These are phyloP conservation scores for Festucalex cinctus DNA, from an alignment of 2,113 vertebrate species.

Conservation along the genomic window DNA sequence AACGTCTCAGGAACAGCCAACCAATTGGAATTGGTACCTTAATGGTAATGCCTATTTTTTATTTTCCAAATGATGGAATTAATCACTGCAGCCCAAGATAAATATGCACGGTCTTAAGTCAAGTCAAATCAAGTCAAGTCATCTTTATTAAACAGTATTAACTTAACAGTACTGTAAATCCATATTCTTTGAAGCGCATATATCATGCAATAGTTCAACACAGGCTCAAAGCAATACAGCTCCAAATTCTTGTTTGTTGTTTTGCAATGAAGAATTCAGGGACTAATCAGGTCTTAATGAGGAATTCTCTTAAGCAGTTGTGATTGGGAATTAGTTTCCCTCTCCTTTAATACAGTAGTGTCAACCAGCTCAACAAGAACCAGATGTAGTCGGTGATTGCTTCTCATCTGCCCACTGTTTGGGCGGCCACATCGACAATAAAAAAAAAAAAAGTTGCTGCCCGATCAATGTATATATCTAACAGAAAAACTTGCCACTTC, in stretches of 20 bases:
- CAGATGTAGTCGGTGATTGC: slow-evolving; percentile 64
- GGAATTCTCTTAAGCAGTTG: slow-evolving; percentile 43
- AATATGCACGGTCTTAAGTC: too few relatives aligned
- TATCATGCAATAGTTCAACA: neutral
- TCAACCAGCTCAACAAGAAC: slow-evolving; percentile 54
- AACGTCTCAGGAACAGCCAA: too few relatives aligned
- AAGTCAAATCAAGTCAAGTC: too few relatives aligned
- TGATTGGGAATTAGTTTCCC: slow-evolving; percentile 60
- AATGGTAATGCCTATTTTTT: too few relatives aligned
- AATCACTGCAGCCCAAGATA: neutral
- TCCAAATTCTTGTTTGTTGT: neutral
- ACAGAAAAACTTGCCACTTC: neutral
- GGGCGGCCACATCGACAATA: slow-evolving; percentile 15
- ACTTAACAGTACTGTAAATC: neutral
- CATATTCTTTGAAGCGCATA: neutral
- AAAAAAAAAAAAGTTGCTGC: neutral
- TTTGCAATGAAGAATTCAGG: neutral
- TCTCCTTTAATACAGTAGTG: slow-evolving; percentile 19
- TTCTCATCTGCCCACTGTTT: slow-evolving; percentile 48
- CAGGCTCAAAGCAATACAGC: neutral
- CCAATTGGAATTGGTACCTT: too few relatives aligned
- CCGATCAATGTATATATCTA: too few relatives aligned
- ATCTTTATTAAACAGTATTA: too few relatives aligned
- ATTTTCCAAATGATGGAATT: too few relatives aligned
- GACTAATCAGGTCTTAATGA: neutral